phyloP scores from a whole-genome alignment of 2,797 vertebrate species.

The Crenichthys baileyi region DNA sequence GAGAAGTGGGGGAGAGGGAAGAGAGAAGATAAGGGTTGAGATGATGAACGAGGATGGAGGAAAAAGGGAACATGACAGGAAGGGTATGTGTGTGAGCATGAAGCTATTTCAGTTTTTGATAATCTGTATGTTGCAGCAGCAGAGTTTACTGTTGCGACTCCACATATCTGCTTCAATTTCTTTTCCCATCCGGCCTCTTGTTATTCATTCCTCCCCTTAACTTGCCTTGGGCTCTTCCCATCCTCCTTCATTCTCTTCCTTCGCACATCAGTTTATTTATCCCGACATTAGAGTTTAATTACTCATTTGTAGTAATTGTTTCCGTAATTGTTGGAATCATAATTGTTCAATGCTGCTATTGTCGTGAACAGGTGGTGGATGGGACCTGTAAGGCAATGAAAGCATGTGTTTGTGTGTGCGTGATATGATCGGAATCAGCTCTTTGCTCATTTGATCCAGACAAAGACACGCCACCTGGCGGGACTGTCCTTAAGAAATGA shows the following conservation, averaged over 20 bases:
- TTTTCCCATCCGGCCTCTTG: conserved; percentile 33
- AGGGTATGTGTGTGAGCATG: conserved; percentile 33
- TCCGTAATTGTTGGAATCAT: conserved; percentile 74
- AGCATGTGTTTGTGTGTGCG: conserved; percentile 1
- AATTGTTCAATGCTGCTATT: conserved; percentile 60
- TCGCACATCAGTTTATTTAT: conserved; percentile 71
- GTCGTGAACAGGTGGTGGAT: conserved; percentile 65
- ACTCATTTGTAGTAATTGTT: conserved; percentile 82
- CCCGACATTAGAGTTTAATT: conserved; percentile 77
- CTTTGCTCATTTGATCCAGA: conserved; percentile 49
- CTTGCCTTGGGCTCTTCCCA: conserved; percentile 45
- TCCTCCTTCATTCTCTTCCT: conserved; percentile 45
- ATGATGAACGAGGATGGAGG: conserved; percentile 64
- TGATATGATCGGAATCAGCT: conserved; percentile 34
- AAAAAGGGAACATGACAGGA: conserved; percentile 34
- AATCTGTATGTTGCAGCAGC: conserved; percentile 37
- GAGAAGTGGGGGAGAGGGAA: conserved; percentile 6
- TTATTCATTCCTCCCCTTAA: conserved; percentile 29
- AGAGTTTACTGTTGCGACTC: conserved; percentile 29
- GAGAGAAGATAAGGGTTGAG: conserved; percentile 54
- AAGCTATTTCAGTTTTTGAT: conserved; percentile 47
- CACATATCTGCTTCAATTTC: conserved; percentile 21
- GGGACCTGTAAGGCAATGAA: conserved; percentile 49
- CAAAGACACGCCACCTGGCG: conserved; percentile 68
- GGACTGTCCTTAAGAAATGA: conserved; percentile 28